These are phyloP conservation scores for Phrynocephalus vlangalii DNA, from an alignment of 2,797 vertebrate genomes.

Conservation along the genomic window DNA sequence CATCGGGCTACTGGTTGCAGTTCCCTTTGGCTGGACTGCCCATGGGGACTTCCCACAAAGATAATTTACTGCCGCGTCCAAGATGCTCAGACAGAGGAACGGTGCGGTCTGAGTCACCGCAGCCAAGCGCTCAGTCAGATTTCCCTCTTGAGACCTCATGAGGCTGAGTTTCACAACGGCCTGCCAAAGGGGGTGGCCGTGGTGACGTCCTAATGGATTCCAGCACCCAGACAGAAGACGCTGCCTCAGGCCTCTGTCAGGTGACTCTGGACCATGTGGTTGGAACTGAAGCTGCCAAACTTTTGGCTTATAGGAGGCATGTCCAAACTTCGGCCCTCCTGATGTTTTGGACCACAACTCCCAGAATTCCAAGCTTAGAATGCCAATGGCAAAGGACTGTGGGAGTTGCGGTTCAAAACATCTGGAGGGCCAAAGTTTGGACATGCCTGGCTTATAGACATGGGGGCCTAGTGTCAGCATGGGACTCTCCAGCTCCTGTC, in stretches of 20 bases:
- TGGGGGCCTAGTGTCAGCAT: too few species aligned
- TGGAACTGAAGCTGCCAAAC: not conserved
- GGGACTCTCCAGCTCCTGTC: too few species aligned
- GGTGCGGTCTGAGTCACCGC: constrained; percentile 8
- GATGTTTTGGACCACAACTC: too few species aligned
- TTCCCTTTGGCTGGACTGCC: not conserved
- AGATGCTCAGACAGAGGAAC: not conserved
- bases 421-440: too few species aligned
- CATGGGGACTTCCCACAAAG: not conserved
- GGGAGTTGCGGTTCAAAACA: too few species aligned
- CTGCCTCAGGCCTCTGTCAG: not conserved
- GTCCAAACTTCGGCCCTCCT: not conserved
- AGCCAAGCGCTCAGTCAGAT: not conserved
- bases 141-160: not conserved
- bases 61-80: not conserved
- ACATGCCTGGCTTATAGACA: too few species aligned
- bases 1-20: not conserved
- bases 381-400: too few species aligned
- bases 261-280: not conserved
- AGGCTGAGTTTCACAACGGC: not conserved
- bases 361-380: too few species aligned
- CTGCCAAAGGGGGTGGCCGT: not conserved
- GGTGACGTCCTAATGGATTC: not conserved
- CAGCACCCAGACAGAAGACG: not conserved
- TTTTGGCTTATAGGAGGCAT: too few species aligned